Conservation (phyloP, 2,113 vertebrate species). For the Channa maculata region DNA sequence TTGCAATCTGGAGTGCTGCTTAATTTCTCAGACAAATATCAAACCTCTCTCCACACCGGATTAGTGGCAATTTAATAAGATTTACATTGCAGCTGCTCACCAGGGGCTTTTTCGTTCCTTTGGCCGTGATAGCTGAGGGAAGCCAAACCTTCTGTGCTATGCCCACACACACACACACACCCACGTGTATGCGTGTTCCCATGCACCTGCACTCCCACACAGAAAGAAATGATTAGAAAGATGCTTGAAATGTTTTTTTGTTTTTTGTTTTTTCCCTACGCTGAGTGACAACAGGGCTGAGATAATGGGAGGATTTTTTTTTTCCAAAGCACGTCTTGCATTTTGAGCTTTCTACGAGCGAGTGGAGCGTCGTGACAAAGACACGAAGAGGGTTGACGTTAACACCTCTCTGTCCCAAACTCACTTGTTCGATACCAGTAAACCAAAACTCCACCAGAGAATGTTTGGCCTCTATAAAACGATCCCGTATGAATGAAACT, state of each 20-base stretch:
- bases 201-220: slow-evolving; percentile 23
- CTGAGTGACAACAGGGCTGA: neutral
- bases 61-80: slow-evolving; percentile 66
- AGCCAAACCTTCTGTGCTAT: slow-evolving; percentile 33
- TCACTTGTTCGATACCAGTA: too few species aligned
- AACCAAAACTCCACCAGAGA: too few species aligned
- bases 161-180: slow-evolving; percentile 39
- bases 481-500: too few species aligned
- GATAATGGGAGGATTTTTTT: neutral
- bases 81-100: slow-evolving; percentile 37
- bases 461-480: too few species aligned
- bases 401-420: too few species aligned
- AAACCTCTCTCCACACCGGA: slow-evolving; percentile 61
- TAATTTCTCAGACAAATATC: slow-evolving; percentile 69
- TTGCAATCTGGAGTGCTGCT: slow-evolving; percentile 56
- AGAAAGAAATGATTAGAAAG: neutral
- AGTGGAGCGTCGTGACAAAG: slow-evolving; percentile 26
- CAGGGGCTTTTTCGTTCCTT: neutral
- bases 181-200: slow-evolving; percentile 23
- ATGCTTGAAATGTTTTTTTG: slow-evolving; percentile 4
- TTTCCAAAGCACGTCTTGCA: slow-evolving; percentile 31
- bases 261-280: slow-evolving; percentile 4
- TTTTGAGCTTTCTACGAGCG: slow-evolving; percentile 26
- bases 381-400: too few species aligned
- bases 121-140: neutral